Evolutionary conservation across 1,140 invertebrate genomes (phyloP), one percentile per base, ranked within the genome.

Genomic region (Pseudomyrmex dendroicus): DNA sequence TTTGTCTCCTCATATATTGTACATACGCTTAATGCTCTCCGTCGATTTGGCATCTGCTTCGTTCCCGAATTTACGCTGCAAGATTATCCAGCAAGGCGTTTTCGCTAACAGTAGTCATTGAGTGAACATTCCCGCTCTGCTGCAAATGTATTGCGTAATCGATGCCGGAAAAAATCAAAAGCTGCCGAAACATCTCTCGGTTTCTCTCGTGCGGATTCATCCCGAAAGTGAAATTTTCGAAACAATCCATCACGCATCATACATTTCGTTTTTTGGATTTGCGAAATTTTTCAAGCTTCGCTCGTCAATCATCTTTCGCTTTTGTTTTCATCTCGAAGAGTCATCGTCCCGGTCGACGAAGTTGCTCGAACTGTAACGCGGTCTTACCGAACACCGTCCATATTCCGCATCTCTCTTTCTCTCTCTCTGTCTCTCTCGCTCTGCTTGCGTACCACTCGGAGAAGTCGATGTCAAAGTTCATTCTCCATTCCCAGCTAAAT

Each of bases 371-470:
- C 12, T 56, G 48, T 35, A 5, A 62, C 5, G 20, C 52, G 46
- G n/a, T 63, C 22, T 44, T 44, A 52, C 22, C 73, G 25, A 77
- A 22, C 57, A 64, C 66, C 35, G 72, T 48, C 73, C 72, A 66
- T 35, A 35, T 35, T 35, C 72, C 82, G 70, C 44, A 20, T 72
- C 56, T 83, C 84, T 84, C 35, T 20, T 52, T 73, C 10, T 63
- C 64, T 84, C 48, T 76, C 64, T 61, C 86, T 87, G 35, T 76
- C 64, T 82, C 17, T 61, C 86, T 87, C 48, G 76, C 86, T 88
- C 59, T 84, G 63, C 76, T 84, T 86, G 10, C 13, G 52, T 73
- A 3, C 22, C 25, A 13, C 20, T 35, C 66, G 83, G 67, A 82
- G 74, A 84, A 74, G 56, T 68, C 66, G 66, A 73, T 66, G 74